Percentiles rank a stretch among this genome's conserved stretches.
Conservation (phyloP, 1,140 invertebrate species). For the Alviniconcha marisindica region DNA sequence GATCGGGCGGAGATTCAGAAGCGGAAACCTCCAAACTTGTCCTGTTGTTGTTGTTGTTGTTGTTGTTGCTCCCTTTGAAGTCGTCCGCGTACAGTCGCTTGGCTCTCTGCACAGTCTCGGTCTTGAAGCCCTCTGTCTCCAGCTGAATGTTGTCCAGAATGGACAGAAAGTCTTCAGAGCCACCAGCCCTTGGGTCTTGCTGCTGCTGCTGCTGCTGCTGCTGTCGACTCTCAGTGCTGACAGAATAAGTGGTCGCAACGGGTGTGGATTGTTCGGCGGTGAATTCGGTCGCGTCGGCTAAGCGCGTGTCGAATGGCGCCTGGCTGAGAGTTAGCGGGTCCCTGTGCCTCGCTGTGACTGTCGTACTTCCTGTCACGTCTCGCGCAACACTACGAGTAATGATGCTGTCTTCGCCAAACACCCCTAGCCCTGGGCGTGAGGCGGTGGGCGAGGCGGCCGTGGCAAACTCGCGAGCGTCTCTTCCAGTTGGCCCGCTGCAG, state of each 20-base stretch:
- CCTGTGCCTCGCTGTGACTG: not conserved
- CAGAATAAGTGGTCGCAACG: not conserved
- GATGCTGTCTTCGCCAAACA: not conserved
- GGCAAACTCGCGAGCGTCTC: not conserved
- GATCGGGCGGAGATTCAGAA: not conserved
- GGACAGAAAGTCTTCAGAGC: conserved; percentile 21
- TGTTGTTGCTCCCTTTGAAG: not conserved
- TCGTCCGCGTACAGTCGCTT: not conserved
- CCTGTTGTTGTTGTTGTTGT: conserved; percentile 5
- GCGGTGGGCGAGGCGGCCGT: not conserved
- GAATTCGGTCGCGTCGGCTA: not conserved
- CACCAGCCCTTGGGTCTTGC: not conserved
- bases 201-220: not conserved
- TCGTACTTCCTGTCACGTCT: not conserved
- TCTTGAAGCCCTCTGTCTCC: not conserved
- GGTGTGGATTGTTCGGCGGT: not conserved
- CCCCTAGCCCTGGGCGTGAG: not conserved
- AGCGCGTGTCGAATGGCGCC: not conserved
- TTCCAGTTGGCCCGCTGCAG: not conserved
- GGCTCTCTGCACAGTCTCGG: not conserved
- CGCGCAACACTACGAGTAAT: not conserved
- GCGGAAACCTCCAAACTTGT: not conserved
- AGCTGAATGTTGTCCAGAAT: conserved; percentile 34
- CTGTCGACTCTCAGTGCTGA: not conserved
- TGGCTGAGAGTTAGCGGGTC: not conserved